Percentiles rank a stretch among this genome's conserved stretches.
Evolutionary conservation across 2,888 invertebrate species (phyloP).

Genomic region (Stenodera caucasica): DNA sequence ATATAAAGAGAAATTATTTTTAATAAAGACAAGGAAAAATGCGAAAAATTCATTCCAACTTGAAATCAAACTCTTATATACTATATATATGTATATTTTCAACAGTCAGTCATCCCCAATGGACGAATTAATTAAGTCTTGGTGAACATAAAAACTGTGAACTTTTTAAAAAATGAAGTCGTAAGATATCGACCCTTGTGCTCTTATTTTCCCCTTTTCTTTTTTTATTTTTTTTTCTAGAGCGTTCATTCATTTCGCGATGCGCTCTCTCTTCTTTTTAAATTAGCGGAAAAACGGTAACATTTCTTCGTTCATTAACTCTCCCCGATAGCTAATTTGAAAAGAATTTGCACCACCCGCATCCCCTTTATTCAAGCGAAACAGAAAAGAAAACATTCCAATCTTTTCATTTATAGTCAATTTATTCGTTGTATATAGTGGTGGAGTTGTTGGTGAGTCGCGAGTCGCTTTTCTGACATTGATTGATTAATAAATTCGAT

Average conservation of each 20-base stretch:
- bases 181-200: conserved; percentile 39
- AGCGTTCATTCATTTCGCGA: neutral
- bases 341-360: conserved; percentile 54
- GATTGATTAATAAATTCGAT: conserved; percentile 48
- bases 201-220: conserved; percentile 43
- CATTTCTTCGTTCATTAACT: conserved; percentile 58
- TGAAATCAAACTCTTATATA: conserved; percentile 30
- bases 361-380: neutral
- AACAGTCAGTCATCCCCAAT: conserved; percentile 47
- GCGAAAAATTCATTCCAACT: conserved; percentile 50
- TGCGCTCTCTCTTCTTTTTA: conserved; percentile 42
- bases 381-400: conserved; percentile 49
- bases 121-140: conserved; percentile 57
- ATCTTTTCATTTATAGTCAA: conserved; percentile 34
- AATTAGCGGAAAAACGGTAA: conserved; percentile 57
- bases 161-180: conserved; percentile 51
- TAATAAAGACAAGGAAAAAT: conserved; percentile 45
- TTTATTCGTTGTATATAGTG: neutral
- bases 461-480: conserved; percentile 30
- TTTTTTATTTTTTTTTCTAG: neutral
- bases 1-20: conserved; percentile 24
- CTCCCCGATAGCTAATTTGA: conserved; percentile 56
- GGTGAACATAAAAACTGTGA: conserved; percentile 48
- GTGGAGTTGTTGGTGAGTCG: neutral
- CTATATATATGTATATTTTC: conserved; percentile 30